Percentiles rank a stretch among this genome's conserved stretches.
phyloP scores from a whole-genome alignment of 2,888 invertebrate genomes.

The Phaedon cochleariae region DNA sequence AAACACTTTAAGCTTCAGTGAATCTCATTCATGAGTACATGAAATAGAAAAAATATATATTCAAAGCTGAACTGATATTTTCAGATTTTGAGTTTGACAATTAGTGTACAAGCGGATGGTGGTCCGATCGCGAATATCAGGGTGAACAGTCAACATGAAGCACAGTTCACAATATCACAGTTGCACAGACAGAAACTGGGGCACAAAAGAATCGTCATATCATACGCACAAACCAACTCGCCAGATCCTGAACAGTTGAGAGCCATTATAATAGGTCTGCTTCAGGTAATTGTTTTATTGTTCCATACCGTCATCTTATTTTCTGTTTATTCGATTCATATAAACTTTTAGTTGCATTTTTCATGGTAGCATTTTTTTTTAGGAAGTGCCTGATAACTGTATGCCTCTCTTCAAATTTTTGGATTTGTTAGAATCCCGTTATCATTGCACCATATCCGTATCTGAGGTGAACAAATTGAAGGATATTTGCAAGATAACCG shows the following conservation, averaged over 20 bases:
- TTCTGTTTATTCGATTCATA: too few species aligned
- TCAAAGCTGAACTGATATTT: background rate
- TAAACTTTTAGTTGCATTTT: too few species aligned
- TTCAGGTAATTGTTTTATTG: slow-evolving; percentile 62
- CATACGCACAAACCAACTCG: slow-evolving; percentile 72
- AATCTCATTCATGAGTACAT: too few species aligned
- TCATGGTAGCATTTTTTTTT: too few species aligned
- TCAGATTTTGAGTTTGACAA: slow-evolving; percentile 70
- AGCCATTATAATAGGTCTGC: slow-evolving; percentile 75
- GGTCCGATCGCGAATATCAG: slow-evolving; percentile 75
- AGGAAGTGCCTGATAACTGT: slow-evolving; percentile 78
- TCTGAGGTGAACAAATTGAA: slow-evolving; percentile 78
- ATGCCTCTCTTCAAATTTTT: slow-evolving; percentile 84
- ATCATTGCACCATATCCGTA: slow-evolving; percentile 77
- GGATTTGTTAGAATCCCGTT: slow-evolving; percentile 83
- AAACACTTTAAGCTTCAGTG: too few species aligned
- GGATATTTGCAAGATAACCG: slow-evolving; percentile 80
- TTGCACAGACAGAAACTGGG: slow-evolving; percentile 85
- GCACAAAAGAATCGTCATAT: slow-evolving; percentile 80
- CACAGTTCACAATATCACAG: slow-evolving; percentile 80
- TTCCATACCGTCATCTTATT: background rate
- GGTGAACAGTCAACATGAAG: slow-evolving; percentile 72
- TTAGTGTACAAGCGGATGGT: slow-evolving; percentile 72
- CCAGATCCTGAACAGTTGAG: slow-evolving; percentile 72
- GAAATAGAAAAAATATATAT: background rate